Percentiles rank a stretch among this genome's conserved stretches.
phyloP scores from a whole-genome alignment of 2,888 invertebrate species.

The Dryocosmus kuriphilus region DNA sequence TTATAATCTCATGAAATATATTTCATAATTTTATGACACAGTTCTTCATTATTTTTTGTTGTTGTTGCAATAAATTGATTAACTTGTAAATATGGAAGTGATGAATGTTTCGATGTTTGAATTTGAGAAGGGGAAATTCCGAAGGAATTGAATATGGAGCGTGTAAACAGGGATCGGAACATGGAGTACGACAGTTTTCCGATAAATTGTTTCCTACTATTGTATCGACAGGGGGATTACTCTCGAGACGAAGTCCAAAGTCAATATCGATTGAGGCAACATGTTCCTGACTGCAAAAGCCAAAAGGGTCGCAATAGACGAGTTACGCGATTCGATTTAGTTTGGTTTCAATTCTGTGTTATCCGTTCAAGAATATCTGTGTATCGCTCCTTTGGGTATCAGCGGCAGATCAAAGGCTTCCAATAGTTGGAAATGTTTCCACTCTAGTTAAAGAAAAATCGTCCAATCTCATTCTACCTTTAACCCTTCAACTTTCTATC shows the following conservation, averaged over 20 bases:
- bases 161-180: constrained; percentile 11
- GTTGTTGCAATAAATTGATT: too few relatives aligned
- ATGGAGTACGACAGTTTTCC: constrained; percentile 23
- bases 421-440: constrained; percentile 27
- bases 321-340: constrained; percentile 13
- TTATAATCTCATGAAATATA: too few relatives aligned
- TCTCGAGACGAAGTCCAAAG: constrained; percentile 39
- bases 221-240: constrained; percentile 32
- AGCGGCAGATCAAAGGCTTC: constrained; percentile 40
- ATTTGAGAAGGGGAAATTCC: background rate
- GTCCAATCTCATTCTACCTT: background rate
- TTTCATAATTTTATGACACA: too few relatives aligned
- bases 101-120: background rate
- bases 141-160: constrained; percentile 31
- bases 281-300: constrained; percentile 25
- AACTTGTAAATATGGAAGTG: too few relatives aligned
- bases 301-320: constrained; percentile 16
- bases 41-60: too few relatives aligned
- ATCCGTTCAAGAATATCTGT: constrained; percentile 31
- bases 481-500: background rate
- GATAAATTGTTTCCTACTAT: constrained; percentile 36
- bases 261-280: constrained; percentile 37
- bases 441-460: constrained; percentile 36
- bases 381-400: constrained; percentile 40
- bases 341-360: constrained; percentile 28